Evolutionary conservation across 2,113 vertebrate species (phyloP).

Genomic region (Rhadina sibilatrix): DNA sequence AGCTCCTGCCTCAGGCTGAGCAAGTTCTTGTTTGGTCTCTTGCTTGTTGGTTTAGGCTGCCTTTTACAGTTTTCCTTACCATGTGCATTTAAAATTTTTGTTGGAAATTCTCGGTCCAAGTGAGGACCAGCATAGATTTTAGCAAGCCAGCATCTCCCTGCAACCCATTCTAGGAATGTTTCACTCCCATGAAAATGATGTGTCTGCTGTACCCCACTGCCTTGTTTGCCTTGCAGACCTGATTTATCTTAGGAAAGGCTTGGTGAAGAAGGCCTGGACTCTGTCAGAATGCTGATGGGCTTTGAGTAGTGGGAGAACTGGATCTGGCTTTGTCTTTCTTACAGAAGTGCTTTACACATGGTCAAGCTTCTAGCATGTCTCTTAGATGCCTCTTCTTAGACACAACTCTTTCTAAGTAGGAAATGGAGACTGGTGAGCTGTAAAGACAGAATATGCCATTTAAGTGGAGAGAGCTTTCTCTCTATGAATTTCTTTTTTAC

Average conservation of each 20-base stretch:
- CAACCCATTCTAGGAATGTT: background rate
- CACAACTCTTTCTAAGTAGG: background rate
- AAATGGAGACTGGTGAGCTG: background rate
- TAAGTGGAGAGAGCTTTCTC: background rate
- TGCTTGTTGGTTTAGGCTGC: background rate
- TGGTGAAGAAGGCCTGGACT: background rate
- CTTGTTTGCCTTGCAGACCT: accelerated
- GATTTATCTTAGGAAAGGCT: background rate
- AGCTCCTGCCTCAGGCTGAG: background rate
- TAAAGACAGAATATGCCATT: background rate
- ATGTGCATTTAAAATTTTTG: background rate
- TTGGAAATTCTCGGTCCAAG: background rate
- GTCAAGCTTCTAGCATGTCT: background rate
- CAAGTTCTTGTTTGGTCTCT: background rate
- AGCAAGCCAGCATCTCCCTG: background rate
- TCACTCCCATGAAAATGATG: background rate
- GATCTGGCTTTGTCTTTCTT: background rate
- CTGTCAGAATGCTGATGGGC: background rate
- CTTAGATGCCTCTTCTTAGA: background rate
- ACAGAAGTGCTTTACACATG: too few relatives aligned
- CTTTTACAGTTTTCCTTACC: background rate
- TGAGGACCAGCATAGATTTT: background rate
- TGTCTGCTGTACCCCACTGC: background rate
- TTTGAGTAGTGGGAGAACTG: background rate
- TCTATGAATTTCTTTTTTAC: background rate